Evolutionary conservation across 2,888 invertebrate species (phyloP).

Genomic region (Drosophila flavopinicola): DNA sequence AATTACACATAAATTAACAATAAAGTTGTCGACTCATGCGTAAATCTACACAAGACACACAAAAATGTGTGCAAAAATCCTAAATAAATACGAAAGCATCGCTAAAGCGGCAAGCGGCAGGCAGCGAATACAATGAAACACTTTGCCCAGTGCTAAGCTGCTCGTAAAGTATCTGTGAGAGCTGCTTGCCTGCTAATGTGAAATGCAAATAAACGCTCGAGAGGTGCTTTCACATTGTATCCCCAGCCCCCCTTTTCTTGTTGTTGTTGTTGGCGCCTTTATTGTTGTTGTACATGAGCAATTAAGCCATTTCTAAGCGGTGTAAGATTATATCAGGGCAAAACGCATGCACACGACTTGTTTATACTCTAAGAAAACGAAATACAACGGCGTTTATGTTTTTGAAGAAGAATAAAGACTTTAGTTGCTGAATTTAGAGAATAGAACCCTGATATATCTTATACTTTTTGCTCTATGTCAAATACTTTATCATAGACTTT

Average conservation of each 20-base stretch:
- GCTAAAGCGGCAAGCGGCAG: constrained; percentile 4
- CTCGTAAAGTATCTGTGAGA: constrained; percentile 59
- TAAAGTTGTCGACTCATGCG: constrained; percentile 73
- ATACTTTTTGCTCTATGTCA: no score
- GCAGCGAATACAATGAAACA: constrained; percentile 47
- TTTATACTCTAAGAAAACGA: constrained; percentile 14
- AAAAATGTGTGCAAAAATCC: constrained; percentile 31
- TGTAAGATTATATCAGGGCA: constrained; percentile 13
- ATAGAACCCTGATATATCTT: no score
- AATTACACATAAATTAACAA: constrained; percentile 59
- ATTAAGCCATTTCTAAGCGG: constrained; percentile 47
- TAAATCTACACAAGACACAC: constrained; percentile 39
- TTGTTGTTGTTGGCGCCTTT: not conserved
- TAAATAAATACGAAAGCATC: constrained; percentile 55
- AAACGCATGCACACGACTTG: constrained; percentile 14
- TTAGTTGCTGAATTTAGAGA: no score
- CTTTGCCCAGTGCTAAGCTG: constrained; percentile 50
- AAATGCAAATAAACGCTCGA: constrained; percentile 56
- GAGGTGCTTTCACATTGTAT: constrained; percentile 31
- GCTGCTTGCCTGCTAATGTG: constrained; percentile 60
- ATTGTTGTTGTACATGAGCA: constrained; percentile 41
- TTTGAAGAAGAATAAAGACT: no score
- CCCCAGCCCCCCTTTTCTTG: no score
- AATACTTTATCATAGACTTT: no score
- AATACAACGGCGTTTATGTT: no score